These are phyloP conservation scores for Neocrepidodera transversa DNA, from an alignment of 2,888 invertebrate genomes.

Conservation along the genomic window DNA sequence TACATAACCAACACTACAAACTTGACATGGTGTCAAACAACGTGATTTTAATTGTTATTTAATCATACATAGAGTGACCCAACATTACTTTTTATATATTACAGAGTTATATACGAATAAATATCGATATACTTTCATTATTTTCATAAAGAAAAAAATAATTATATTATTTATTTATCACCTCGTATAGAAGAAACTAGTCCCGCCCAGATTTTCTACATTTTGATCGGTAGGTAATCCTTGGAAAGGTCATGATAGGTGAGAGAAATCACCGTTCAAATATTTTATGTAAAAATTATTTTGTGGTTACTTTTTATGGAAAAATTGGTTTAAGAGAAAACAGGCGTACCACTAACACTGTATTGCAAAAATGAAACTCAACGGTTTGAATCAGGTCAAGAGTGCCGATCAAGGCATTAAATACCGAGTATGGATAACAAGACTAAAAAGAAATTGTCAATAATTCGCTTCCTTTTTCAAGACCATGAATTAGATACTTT, in stretches of 20 bases:
- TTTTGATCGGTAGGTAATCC: constrained; percentile 1
- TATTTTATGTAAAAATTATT: constrained; percentile 24
- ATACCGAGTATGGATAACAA: background rate
- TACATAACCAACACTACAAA: too few relatives aligned
- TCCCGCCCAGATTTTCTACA: background rate
- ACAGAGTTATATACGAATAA: too few relatives aligned
- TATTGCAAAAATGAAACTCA: constrained; percentile 10
- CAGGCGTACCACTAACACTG: constrained; percentile 12
- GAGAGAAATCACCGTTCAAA: constrained; percentile 30
- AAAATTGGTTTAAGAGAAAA: constrained; percentile 19
- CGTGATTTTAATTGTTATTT: too few relatives aligned
- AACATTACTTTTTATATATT: too few relatives aligned
- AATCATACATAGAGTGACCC: too few relatives aligned
- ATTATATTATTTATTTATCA: too few relatives aligned
- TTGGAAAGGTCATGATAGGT: constrained; percentile 25
- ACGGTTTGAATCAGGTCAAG: constrained; percentile 13
- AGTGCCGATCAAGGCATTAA: constrained; percentile 1
- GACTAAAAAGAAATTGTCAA: background rate
- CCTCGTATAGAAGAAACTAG: background rate
- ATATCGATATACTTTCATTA: too few relatives aligned
- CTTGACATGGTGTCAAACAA: too few relatives aligned
- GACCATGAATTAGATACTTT: background rate
- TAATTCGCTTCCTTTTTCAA: background rate
- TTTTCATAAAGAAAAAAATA: too few relatives aligned
- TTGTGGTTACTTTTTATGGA: constrained; percentile 24